phyloP scores from a whole-genome alignment of 2,113 vertebrate genomes.

The Clarias batrachus region DNA sequence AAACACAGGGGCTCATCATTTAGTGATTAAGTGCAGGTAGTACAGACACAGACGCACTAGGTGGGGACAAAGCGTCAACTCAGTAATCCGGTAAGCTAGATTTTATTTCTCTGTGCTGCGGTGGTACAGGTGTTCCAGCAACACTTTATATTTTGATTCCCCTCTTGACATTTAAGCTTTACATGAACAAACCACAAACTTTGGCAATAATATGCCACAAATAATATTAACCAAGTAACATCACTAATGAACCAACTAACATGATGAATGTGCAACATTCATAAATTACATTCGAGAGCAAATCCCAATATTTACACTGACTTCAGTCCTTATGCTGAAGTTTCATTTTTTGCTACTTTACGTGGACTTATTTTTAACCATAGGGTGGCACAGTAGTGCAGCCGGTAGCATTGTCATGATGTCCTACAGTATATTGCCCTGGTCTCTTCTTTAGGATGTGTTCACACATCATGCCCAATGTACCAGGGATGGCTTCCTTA shows the following conservation, averaged over 20 bases:
- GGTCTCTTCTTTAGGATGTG: background rate
- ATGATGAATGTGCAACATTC: background rate
- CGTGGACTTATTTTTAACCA: background rate
- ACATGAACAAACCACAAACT: background rate
- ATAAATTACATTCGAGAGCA: background rate
- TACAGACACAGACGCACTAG: no score
- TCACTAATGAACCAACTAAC: background rate
- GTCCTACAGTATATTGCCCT: background rate
- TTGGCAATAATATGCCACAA: background rate
- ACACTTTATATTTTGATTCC: background rate
- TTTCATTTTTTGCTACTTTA: background rate
- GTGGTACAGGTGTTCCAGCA: no score
- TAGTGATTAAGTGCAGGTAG: no score
- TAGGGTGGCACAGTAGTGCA: background rate
- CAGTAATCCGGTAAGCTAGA: no score
- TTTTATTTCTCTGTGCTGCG: no score
- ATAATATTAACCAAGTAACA: background rate
- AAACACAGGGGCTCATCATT: no score
- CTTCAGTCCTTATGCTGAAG: background rate
- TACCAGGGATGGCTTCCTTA: background rate
- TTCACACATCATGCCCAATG: background rate
- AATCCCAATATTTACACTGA: background rate
- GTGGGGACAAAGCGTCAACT: no score
- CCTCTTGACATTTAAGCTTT: background rate
- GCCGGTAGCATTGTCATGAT: background rate